Evolutionary conservation across 30 jellyfish, hydroid and myxozoan species (phyloP).

Genomic region (Aurelia sp.): DNA sequence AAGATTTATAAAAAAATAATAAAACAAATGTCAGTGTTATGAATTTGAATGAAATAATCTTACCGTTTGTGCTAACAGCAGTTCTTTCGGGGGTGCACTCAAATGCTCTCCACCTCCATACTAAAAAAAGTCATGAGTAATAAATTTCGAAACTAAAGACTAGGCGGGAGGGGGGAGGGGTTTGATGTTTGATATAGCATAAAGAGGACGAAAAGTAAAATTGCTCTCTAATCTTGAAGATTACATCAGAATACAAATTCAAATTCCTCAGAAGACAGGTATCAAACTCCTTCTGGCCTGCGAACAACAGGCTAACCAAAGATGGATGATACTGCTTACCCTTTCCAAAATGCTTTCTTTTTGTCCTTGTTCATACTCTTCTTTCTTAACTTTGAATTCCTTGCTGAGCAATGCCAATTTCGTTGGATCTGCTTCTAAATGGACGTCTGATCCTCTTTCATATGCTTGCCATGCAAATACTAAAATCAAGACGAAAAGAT

Average conservation of each 20-base stretch:
- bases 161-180: too few relatives aligned
- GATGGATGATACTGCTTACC: constrained; percentile 35
- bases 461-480: constrained; percentile 99
- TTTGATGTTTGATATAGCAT: too few relatives aligned
- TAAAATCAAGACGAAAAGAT: not conserved
- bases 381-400: constrained; percentile 92
- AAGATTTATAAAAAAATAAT: too few relatives aligned
- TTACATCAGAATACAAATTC: too few relatives aligned
- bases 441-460: constrained; percentile 99
- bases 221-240: too few relatives aligned
- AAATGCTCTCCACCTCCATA: constrained; percentile 99
- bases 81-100: constrained; percentile 97
- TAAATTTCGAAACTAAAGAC: too few relatives aligned
- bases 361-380: constrained; percentile 73
- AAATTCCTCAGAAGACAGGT: too few relatives aligned
- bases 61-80: constrained; percentile 98
- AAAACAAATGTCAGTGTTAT: too few relatives aligned
- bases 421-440: constrained; percentile 99
- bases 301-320: not conserved
- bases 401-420: constrained; percentile 87
- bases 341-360: constrained; percentile 85
- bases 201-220: too few relatives aligned
- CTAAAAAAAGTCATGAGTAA: constrained; percentile 30
- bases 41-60: not conserved
- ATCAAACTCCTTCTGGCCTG: not conserved